These are phyloP conservation scores for Bhutanitis thaidina DNA, from an alignment of 2,888 invertebrate species.

Conservation along the genomic window DNA sequence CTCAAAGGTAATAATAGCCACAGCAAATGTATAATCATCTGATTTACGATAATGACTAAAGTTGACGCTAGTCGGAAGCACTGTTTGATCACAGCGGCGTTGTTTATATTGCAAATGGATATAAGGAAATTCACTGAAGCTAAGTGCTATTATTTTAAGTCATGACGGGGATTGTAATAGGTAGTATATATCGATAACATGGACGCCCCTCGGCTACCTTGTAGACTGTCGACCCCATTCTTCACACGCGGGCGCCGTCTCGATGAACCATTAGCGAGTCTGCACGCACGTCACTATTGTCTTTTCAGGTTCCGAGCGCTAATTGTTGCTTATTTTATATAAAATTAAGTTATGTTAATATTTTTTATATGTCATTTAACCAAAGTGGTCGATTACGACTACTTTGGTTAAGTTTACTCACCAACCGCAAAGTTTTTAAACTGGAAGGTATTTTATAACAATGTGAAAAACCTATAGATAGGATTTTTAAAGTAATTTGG, in stretches of 20 bases:
- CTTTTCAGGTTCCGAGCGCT: conserved; percentile 35
- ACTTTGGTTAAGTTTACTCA: too few relatives aligned
- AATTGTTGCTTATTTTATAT: conserved; percentile 28
- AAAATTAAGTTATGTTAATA: conserved; percentile 8
- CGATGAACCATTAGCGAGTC: conserved; percentile 55
- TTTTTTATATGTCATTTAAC: too few relatives aligned
- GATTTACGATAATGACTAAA: conserved; percentile 10
- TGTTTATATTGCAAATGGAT: conserved; percentile 10
- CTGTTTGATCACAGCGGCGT: conserved; percentile 6
- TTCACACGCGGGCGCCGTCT: conserved; percentile 48
- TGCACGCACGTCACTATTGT: conserved; percentile 65
- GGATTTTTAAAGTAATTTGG: too few relatives aligned
- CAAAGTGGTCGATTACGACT: too few relatives aligned
- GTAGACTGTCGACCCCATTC: conserved; percentile 32
- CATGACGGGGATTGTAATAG: conserved; percentile 5
- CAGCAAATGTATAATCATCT: conserved; percentile 4
- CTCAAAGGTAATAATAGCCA: background rate
- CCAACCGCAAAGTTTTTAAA: too few relatives aligned
- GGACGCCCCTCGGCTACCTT: conserved; percentile 2
- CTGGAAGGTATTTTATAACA: too few relatives aligned
- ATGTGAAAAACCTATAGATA: too few relatives aligned
- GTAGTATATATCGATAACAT: conserved; percentile 17
- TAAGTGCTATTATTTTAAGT: background rate
- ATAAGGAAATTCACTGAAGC: conserved; percentile 8
- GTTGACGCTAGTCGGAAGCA: conserved; percentile 5